Evolutionary conservation across 53 echinoderm and acorn worm species (phyloP).

Genomic region (Apostichopus leukothele): DNA sequence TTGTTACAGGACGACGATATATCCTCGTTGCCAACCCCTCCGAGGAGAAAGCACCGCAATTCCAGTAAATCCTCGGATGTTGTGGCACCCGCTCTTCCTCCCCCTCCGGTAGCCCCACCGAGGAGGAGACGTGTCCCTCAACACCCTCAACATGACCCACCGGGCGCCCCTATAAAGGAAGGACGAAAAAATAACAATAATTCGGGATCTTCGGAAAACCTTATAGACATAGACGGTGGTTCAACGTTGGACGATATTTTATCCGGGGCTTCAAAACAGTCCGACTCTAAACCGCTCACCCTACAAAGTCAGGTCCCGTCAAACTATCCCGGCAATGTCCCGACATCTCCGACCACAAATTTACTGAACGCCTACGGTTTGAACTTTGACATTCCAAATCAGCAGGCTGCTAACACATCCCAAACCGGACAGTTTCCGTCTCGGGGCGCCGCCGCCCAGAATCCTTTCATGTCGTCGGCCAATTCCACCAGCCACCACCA

Average conservation of each 20-base stretch:
- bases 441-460: neutral
- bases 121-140: slow-evolving; percentile 12
- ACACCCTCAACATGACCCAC: too few relatives aligned
- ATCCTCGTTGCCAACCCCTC: neutral
- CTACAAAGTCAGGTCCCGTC: neutral
- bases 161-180: neutral
- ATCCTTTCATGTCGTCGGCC: neutral
- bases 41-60: neutral
- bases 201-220: slow-evolving; percentile 21
- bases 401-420: neutral
- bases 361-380: slow-evolving; percentile 20
- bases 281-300: neutral
- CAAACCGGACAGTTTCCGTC: neutral
- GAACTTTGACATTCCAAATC: slow-evolving; percentile 2
- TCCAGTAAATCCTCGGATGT: neutral
- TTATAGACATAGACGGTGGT: slow-evolving; percentile 29
- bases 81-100: slow-evolving; percentile 16
- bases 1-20: neutral
- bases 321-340: neutral
- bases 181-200: slow-evolving; percentile 1
- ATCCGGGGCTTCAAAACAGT: neutral
- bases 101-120: slow-evolving; percentile 22
- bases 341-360: slow-evolving; percentile 18
- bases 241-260: neutral
- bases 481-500: neutral